Evolutionary conservation across 2,888 invertebrate genomes (phyloP).

Genomic region (Sepiola atlantica): DNA sequence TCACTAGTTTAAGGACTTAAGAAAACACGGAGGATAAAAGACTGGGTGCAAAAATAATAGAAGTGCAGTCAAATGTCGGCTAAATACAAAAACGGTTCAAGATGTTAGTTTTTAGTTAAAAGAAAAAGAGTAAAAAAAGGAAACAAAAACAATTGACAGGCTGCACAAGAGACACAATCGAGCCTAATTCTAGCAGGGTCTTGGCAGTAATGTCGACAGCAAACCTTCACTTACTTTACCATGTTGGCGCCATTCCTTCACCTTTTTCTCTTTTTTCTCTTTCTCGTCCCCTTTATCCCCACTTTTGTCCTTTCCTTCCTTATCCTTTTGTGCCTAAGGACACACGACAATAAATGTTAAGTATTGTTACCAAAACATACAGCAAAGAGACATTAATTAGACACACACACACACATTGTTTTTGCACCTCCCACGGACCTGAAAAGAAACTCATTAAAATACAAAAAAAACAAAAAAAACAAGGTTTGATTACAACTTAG

Average conservation of each 20-base stretch:
- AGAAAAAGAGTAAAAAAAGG: not conserved
- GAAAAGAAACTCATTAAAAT: not conserved
- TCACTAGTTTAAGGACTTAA: no score
- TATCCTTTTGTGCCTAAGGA: constrained; percentile 46
- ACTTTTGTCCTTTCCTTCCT: constrained; percentile 53
- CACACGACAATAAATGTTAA: constrained; percentile 34
- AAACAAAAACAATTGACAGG: not conserved
- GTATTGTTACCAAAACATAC: not conserved
- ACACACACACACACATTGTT: not conserved
- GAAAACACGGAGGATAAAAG: no score
- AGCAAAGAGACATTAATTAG: not conserved
- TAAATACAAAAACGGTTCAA: not conserved
- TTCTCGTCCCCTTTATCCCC: constrained; percentile 53
- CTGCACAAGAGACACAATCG: constrained; percentile 25
- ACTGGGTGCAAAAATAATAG: constrained; percentile 13
- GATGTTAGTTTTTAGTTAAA: constrained; percentile 33
- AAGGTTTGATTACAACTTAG: not conserved
- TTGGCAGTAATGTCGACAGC: constrained; percentile 46
- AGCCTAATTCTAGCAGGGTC: constrained; percentile 33
- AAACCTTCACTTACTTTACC: constrained; percentile 65
- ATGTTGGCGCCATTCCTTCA: constrained; percentile 66
- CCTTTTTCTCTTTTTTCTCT: constrained; percentile 53
- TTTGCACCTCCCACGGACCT: not conserved
- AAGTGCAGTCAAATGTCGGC: not conserved
- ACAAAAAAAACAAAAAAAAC: not conserved